These are phyloP conservation scores for Ginglymostoma cirratum DNA, from an alignment of 2,113 vertebrate genomes.

Conservation along the genomic window DNA sequence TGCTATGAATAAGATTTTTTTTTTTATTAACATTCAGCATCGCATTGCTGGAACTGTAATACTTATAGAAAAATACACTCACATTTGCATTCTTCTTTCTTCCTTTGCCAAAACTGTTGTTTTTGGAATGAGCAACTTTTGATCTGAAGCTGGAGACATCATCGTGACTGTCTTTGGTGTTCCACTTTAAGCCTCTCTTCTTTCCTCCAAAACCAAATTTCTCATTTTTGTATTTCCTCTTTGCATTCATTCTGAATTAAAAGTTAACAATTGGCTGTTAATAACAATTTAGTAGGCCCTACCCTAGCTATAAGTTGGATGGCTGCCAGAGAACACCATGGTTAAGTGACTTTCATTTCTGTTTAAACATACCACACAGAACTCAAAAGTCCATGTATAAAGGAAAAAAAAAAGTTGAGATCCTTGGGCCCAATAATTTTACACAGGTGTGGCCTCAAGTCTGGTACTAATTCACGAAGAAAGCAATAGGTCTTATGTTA, in stretches of 20 bases:
- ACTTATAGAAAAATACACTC: slow-evolving; percentile 40
- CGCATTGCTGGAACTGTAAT: neutral
- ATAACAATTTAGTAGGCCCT: neutral
- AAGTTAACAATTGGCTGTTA: neutral
- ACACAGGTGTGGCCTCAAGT: neutral
- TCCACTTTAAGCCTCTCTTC: slow-evolving; percentile 91
- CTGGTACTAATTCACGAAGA: neutral
- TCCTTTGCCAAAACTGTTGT: slow-evolving; percentile 47
- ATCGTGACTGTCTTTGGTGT: slow-evolving; percentile 84
- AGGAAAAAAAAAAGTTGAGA: too few species aligned
- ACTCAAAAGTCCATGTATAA: too few species aligned
- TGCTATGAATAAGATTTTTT: neutral
- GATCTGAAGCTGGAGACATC: slow-evolving; percentile 79
- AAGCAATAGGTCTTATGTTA: neutral
- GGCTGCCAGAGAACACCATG: too few species aligned
- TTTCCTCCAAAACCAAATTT: slow-evolving; percentile 94
- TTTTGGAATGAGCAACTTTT: slow-evolving; percentile 72
- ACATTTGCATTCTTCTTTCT: slow-evolving; percentile 61
- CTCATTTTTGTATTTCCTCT: slow-evolving; percentile 86
- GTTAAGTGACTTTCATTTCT: too few species aligned
- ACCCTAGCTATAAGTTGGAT: too few species aligned
- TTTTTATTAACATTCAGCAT: neutral
- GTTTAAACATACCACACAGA: too few species aligned
- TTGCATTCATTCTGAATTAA: slow-evolving; percentile 69
- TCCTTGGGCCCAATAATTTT: neutral